A percentile compares a stretch with the other conserved stretches of the same genome.
Conservation (phyloP, 2,888 invertebrate species). For the Arctia plantaginis region DNA sequence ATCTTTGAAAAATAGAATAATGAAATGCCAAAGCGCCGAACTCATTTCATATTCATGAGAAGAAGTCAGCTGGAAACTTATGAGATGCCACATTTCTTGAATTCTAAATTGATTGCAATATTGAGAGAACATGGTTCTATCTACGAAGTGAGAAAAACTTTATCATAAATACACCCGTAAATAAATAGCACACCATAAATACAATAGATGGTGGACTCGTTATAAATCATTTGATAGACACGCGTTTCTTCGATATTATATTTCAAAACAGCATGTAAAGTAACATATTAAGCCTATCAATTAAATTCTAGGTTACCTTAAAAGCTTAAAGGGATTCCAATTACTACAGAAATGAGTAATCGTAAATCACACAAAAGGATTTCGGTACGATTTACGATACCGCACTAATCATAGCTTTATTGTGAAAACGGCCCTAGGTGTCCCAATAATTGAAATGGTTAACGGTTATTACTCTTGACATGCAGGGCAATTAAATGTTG, state of each 20-base stretch:
- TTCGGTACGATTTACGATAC: too few species aligned
- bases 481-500: too few species aligned
- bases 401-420: too few species aligned
- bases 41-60: not conserved
- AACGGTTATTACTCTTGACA: too few species aligned
- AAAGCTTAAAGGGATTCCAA: not conserved
- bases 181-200: too few species aligned
- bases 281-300: not conserved
- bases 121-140: not conserved
- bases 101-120: conserved; percentile 1
- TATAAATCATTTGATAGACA: not conserved
- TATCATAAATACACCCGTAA: too few species aligned
- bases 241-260: not conserved
- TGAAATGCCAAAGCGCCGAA: not conserved
- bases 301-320: not conserved
- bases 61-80: conserved; percentile 3
- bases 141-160: not conserved
- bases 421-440: too few species aligned
- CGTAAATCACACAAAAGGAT: too few species aligned
- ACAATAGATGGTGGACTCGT: not conserved
- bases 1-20: not conserved
- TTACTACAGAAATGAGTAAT: not conserved
- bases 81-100: conserved; percentile 1
- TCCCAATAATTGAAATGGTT: too few species aligned
- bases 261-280: not conserved